Conservation (phyloP, 2,113 vertebrate species). For the Otus sunia region DNA sequence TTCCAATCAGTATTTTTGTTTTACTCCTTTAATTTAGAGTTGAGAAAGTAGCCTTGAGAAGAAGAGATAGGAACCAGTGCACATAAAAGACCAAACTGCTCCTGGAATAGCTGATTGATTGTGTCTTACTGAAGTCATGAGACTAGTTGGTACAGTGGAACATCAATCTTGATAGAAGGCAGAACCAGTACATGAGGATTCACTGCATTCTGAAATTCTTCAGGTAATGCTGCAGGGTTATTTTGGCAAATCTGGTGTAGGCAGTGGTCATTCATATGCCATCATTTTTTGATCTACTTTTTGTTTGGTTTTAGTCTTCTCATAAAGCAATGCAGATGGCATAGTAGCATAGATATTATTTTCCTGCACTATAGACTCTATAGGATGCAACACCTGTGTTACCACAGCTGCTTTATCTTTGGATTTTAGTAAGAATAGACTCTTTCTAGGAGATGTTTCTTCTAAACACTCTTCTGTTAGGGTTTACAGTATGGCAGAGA, state of each 20-base stretch:
- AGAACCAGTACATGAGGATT: background rate
- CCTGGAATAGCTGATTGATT: background rate
- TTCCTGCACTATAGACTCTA: background rate
- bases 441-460: background rate
- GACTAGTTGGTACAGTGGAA: background rate
- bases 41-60: background rate
- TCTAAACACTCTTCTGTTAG: background rate
- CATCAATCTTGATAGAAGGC: background rate
- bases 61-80: background rate
- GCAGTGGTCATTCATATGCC: background rate
- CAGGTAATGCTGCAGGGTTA: background rate
- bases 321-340: background rate
- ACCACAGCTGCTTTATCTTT: background rate
- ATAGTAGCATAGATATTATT: background rate
- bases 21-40: background rate
- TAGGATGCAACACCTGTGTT: background rate
- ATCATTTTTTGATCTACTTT: background rate
- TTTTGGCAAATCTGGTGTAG: background rate
- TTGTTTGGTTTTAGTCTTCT: background rate
- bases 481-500: background rate
- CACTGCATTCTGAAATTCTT: background rate
- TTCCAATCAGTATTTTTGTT: background rate
- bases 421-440: background rate
- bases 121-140: background rate
- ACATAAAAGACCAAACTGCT: background rate